Evolutionary conservation across 92 coral and sea anemone species (phyloP).

Genomic region (Zoanthus gigantus): DNA sequence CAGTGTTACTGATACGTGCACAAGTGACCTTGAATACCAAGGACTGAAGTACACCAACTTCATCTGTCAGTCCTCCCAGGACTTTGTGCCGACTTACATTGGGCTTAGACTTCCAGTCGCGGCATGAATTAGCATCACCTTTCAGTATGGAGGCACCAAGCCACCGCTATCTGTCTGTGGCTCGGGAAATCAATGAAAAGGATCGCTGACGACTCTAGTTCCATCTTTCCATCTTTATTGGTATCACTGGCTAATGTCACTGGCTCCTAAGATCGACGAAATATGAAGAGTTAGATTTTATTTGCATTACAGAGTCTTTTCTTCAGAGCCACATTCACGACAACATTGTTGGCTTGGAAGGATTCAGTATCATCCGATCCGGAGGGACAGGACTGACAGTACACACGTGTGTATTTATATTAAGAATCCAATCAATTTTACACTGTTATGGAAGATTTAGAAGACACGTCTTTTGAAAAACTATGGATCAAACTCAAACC

Average conservation of each 20-base stretch:
- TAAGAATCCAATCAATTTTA: slow-evolving; percentile 29
- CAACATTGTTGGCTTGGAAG: slow-evolving; percentile 13
- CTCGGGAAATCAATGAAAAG: too few species aligned
- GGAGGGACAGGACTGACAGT: slow-evolving; percentile 6
- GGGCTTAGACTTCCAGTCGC: too few species aligned
- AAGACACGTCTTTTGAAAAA: slow-evolving; percentile 12
- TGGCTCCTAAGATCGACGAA: slow-evolving; percentile 44
- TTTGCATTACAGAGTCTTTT: slow-evolving; percentile 50
- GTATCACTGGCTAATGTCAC: slow-evolving; percentile 25
- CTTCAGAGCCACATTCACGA: slow-evolving; percentile 17
- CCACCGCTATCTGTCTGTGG: too few species aligned
- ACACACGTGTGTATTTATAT: slow-evolving; percentile 5
- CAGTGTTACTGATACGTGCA: too few species aligned
- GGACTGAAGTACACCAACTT: too few species aligned
- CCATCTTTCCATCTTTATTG: neutral
- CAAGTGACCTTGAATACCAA: too few species aligned
- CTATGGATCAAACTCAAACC: slow-evolving; percentile 31
- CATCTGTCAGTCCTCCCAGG: too few species aligned
- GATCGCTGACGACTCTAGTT: neutral
- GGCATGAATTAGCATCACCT: too few species aligned
- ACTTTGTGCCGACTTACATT: too few species aligned
- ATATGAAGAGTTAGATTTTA: slow-evolving; percentile 47
- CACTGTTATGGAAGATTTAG: slow-evolving; percentile 11
- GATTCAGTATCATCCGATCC: neutral
- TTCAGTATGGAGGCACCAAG: too few species aligned